Evolutionary conservation across 2,113 vertebrate species (phyloP), one percentile per base, ranked within the genome.

Genomic region (Atherinomorus stipes): DNA sequence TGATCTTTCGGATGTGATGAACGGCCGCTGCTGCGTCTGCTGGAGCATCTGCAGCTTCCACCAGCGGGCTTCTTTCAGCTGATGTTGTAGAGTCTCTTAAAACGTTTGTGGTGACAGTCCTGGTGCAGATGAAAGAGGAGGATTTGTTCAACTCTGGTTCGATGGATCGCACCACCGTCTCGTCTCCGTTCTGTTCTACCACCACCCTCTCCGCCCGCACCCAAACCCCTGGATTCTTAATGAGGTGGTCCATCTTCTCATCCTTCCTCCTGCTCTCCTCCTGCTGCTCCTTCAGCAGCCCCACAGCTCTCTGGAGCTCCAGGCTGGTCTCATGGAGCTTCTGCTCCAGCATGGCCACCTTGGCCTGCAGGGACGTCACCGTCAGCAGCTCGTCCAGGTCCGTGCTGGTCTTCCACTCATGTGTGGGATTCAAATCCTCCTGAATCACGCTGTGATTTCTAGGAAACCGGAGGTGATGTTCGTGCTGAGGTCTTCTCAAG

Each of bases 1-100:
- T 95, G 82, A 99, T 96, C 90, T 93, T 96, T 62, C 92, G 93
- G 2, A 99, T 94, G 0, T 97, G 96, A 12, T 94, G 94, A 54
- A 79, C 16, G 0, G 76, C 76, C 59, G 26, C 63, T 0, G 59
- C 45, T 26, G 74, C 52, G 25, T 91, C 93, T 44, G 37, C 57
- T 22, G 64, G 62, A 23, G 42, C 19, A 1, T 52, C 52, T 42
- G 67, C 58, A 11, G 49, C 16, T 26, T 59, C 75, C 23, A 25
- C 42, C 18, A 8, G 44, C 21, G 58, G 5, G 25, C 18, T 23
- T 4, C 21, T 51, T 16, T 42, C 64, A 15, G 40, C 6, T 1
- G 8, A 47, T 11, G 11, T 44, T 9, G 1, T 25, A 5, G 37
- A 51, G 22, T 76, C 66, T 26, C 11, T 67, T 73, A 73, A 73